phyloP scores from a whole-genome alignment of 2,888 invertebrate species.

The Ormyrus labotus region DNA sequence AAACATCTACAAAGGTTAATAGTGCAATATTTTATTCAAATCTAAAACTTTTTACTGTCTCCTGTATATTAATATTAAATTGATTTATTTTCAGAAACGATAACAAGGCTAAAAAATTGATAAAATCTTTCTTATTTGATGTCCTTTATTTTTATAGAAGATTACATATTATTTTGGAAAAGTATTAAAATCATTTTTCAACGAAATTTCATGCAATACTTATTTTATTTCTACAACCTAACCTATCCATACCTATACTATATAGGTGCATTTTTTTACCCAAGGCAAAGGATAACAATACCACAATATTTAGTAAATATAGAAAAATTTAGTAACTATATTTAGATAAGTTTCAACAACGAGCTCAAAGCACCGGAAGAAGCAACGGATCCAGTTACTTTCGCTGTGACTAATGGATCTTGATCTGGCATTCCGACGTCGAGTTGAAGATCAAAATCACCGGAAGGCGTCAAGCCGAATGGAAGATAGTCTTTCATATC shows the following conservation, averaged over 20 bases:
- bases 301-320: background rate
- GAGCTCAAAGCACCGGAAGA: background rate
- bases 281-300: too few species aligned
- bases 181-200: constrained; percentile 33
- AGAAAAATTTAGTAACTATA: background rate
- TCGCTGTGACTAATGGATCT: constrained; percentile 1
- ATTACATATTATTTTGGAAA: constrained; percentile 17
- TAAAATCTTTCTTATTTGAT: background rate
- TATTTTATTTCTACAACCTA: background rate
- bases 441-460: constrained; percentile 10
- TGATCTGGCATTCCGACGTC: constrained; percentile 1
- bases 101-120: background rate
- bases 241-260: background rate
- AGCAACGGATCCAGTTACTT: background rate
- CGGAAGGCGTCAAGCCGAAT: constrained; percentile 11
- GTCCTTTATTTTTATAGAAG: constrained; percentile 3
- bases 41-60: background rate
- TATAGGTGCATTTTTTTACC: too few species aligned
- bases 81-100: constrained; percentile 7
- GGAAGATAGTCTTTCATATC: constrained; percentile 17
- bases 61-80: background rate
- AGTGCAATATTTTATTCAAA: background rate
- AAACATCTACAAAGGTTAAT: constrained; percentile 4
- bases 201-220: background rate
- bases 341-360: constrained; percentile 1